Conservation (phyloP, 1,140 invertebrate species). For the Araneus ventricosus region DNA sequence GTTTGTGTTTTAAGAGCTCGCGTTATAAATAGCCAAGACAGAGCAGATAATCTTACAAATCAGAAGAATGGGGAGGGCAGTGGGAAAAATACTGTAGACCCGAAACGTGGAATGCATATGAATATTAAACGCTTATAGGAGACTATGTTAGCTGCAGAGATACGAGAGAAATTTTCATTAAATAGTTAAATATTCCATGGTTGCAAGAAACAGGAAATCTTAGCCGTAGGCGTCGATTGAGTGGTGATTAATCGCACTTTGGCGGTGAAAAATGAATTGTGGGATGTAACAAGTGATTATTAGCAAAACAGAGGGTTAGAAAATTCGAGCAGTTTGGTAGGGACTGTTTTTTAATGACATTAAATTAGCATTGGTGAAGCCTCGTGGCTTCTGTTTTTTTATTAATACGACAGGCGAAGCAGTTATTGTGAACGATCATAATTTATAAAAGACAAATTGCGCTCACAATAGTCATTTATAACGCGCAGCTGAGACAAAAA, state of each 20-base stretch:
- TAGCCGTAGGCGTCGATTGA: constrained; percentile 68
- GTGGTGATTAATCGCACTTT: constrained; percentile 60
- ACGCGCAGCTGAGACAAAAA: constrained; percentile 5
- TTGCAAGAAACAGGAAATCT: constrained; percentile 45
- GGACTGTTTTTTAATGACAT: constrained; percentile 66
- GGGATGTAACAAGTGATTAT: constrained; percentile 67
- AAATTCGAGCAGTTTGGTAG: constrained; percentile 40
- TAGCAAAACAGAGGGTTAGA: constrained; percentile 44
- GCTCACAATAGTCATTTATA: constrained; percentile 11
- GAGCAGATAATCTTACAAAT: neutral
- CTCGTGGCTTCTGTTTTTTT: constrained; percentile 61
- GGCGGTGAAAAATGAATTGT: constrained; percentile 68
- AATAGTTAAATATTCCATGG: constrained; percentile 31
- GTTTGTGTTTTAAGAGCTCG: neutral
- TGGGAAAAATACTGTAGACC: neutral
- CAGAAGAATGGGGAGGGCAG: neutral
- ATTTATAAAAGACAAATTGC: constrained; percentile 61
- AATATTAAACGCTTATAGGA: constrained; percentile 17
- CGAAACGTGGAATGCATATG: constrained; percentile 12
- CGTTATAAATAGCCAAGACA: neutral
- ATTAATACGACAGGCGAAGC: constrained; percentile 49
- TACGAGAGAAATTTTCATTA: neutral
- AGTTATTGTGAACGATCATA: constrained; percentile 23
- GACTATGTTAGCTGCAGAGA: neutral
- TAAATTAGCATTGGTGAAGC: constrained; percentile 67